Evolutionary conservation across 2,113 vertebrate genomes (phyloP).

Genomic region (Strix uralensis): DNA sequence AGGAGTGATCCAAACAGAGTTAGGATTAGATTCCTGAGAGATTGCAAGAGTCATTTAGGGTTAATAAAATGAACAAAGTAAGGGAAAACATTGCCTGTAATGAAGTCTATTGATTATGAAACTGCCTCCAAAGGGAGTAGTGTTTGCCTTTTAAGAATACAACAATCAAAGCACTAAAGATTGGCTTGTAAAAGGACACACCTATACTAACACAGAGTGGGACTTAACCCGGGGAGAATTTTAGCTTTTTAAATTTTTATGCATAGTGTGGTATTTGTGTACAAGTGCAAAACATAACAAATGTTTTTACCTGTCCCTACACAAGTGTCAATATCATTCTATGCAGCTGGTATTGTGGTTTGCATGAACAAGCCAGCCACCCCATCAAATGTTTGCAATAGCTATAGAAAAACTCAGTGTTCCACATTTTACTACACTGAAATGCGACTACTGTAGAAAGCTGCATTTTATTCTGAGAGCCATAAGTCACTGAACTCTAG

Average conservation of each 20-base stretch:
- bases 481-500: neutral
- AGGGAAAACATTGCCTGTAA: conserved; percentile 35
- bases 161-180: neutral
- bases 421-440: neutral
- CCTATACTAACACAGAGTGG: conserved; percentile 21
- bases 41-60: conserved; percentile 37
- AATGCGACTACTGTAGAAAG: neutral
- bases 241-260: neutral
- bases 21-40: conserved; percentile 29
- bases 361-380: neutral
- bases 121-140: neutral
- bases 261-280: neutral
- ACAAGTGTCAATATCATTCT: neutral
- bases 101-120: conserved; percentile 48
- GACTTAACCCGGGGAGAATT: neutral
- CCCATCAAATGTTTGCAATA: neutral
- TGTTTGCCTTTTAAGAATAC: conserved; percentile 33
- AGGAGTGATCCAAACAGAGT: neutral
- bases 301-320: neutral
- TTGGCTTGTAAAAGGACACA: conserved; percentile 2
- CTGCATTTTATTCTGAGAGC: neutral
- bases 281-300: neutral
- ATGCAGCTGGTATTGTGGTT: neutral
- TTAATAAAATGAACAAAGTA: conserved; percentile 27
- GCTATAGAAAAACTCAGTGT: neutral